These are phyloP conservation scores for Clivina fossor DNA, from an alignment of 2,888 invertebrate species.

Conservation along the genomic window DNA sequence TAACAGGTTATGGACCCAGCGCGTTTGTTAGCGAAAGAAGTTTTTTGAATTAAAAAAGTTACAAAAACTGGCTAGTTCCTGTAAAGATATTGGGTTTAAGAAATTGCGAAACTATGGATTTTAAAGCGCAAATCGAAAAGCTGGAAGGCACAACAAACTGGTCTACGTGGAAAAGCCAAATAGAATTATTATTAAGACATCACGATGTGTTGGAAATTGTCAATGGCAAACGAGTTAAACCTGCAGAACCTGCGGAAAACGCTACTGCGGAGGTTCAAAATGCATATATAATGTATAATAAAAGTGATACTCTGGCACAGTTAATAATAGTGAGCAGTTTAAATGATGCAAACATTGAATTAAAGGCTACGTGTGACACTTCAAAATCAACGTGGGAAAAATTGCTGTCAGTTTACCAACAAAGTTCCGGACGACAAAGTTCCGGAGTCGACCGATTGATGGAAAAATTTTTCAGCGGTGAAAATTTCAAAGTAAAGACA, in stretches of 20 bases:
- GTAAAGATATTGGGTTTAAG: too few species aligned
- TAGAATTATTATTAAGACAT: neutral
- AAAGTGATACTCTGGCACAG: constrained; percentile 20
- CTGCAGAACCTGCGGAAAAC: constrained; percentile 11
- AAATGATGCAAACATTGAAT: constrained; percentile 19
- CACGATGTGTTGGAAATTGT: neutral
- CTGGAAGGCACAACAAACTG: neutral
- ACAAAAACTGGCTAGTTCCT: too few species aligned
- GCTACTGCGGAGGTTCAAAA: constrained; percentile 1
- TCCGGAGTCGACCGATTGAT: constrained; percentile 16
- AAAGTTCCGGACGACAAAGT: constrained; percentile 25
- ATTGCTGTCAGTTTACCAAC: constrained; percentile 22
- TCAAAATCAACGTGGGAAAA: constrained; percentile 20
- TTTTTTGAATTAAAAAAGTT: too few species aligned
- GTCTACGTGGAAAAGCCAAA: neutral
- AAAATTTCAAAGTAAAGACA: constrained; percentile 29
- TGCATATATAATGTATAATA: constrained; percentile 4
- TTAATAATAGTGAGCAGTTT: constrained; percentile 17
- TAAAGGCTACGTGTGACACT: constrained; percentile 23
- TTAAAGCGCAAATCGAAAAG: neutral
- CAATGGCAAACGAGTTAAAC: neutral
- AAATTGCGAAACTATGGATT: neutral
- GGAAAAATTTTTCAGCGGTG: constrained; percentile 26
- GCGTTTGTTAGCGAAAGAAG: too few species aligned
- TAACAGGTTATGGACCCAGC: too few species aligned